Percentiles rank a stretch among this genome's conserved stretches.
Evolutionary conservation across 1,140 invertebrate species (phyloP).

Genomic region (Laodelphax striatellus): DNA sequence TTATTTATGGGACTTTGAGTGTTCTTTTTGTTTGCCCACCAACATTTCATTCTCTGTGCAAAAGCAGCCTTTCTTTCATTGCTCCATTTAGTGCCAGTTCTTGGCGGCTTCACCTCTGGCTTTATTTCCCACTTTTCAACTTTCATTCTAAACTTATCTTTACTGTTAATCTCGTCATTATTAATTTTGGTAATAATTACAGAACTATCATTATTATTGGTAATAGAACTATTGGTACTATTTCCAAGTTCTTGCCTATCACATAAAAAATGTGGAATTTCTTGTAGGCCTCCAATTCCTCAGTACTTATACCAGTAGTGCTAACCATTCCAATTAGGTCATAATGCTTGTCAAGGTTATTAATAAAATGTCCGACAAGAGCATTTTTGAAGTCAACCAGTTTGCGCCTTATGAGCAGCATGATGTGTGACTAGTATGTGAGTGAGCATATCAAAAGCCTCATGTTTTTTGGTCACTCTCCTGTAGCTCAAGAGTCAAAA

Average conservation of each 20-base stretch:
- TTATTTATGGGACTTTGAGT: too few species aligned
- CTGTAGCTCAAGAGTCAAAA: not conserved
- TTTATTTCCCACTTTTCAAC: too few species aligned
- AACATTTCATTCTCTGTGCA: too few species aligned
- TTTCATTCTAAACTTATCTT: too few species aligned
- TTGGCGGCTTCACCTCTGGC: too few species aligned
- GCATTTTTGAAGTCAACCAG: conserved; percentile 6
- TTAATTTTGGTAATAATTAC: too few species aligned
- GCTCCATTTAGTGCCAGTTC: too few species aligned
- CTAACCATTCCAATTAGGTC: not conserved
- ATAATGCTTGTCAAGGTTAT: conserved; percentile 7
- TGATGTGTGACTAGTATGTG: conserved; percentile 2
- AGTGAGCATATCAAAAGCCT: not conserved
- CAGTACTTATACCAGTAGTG: not conserved
- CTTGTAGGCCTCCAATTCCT: not conserved
- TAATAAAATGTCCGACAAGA: not conserved
- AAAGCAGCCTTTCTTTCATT: too few species aligned
- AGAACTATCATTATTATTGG: conserved; percentile 4
- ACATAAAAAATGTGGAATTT: conserved; percentile 7
- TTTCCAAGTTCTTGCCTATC: conserved; percentile 1
- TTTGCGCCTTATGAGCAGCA: not conserved
- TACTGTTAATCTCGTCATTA: too few species aligned
- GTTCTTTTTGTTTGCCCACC: too few species aligned
- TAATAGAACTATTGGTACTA: conserved; percentile 1
- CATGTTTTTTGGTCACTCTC: not conserved